These are phyloP conservation scores for Amphibalanus amphitrite DNA, from an alignment of 1,140 invertebrate genomes.

Conservation along the genomic window DNA sequence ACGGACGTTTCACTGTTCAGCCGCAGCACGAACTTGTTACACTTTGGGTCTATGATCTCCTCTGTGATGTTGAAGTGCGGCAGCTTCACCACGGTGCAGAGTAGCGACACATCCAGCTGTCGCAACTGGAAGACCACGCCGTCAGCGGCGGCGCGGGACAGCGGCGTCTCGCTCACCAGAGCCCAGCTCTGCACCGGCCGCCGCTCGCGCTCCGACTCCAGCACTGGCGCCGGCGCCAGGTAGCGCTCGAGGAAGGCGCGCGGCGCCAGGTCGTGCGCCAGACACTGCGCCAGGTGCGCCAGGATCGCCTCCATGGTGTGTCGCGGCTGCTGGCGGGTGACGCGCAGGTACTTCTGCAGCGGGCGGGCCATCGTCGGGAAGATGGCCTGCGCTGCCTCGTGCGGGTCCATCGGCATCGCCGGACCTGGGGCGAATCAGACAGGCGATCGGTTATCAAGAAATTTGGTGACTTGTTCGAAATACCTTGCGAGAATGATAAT, in stretches of 20 bases:
- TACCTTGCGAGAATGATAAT: no score
- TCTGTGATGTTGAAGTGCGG: slow-evolving; percentile 88
- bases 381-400: slow-evolving; percentile 90
- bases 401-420: slow-evolving; percentile 57
- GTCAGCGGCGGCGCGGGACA: slow-evolving; percentile 58
- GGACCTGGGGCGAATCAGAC: slow-evolving; percentile 14
- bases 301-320: slow-evolving; percentile 85
- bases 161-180: slow-evolving; percentile 59
- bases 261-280: slow-evolving; percentile 83
- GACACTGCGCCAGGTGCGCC: slow-evolving; percentile 66
- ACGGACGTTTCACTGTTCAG: slow-evolving; percentile 94
- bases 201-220: slow-evolving; percentile 39
- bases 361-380: slow-evolving; percentile 90
- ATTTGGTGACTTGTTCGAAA: no score
- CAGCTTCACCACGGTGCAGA: slow-evolving; percentile 64
- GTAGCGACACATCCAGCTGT: slow-evolving; percentile 78
- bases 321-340: slow-evolving; percentile 84
- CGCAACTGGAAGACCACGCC: slow-evolving; percentile 72
- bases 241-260: slow-evolving; percentile 82
- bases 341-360: slow-evolving; percentile 86
- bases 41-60: slow-evolving; percentile 87
- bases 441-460: no score
- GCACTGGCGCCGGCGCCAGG: slow-evolving; percentile 52
- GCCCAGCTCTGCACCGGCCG: slow-evolving; percentile 74
- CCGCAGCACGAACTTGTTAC: slow-evolving; percentile 83